Evolutionary conservation across 2,797 vertebrate species (phyloP), one percentile per base, ranked within the genome.

Genomic region (Anas bernieri): DNA sequence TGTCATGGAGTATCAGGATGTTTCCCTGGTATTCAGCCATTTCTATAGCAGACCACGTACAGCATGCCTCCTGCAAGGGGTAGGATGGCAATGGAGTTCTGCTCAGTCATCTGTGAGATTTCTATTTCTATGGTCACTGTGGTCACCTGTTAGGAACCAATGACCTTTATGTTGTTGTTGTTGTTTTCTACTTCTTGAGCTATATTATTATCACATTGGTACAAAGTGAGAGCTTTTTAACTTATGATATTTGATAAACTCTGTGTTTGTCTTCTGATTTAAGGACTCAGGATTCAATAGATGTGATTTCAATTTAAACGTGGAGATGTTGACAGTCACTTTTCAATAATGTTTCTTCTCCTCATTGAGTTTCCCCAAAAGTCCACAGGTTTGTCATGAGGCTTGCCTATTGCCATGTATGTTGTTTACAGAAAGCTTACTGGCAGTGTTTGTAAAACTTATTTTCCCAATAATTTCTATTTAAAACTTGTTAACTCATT

Each of bases 391-490:
- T 82, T 73, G 11, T 55, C 45, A 28, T 45, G 20, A 22, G 82
- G 7, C 10, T 67, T 88, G 63, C 76, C 30, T 54, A 37, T 26
- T 46, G 31, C 25, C 28, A 31, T 67, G 16, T 45, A 83, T 66
- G 23, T 13, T 93, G n/a, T 61, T 66, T 62, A 48, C 86, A 82
- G 90, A 94, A 91, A 86, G 59, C 23, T 37, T 35, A n/a, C 41
- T 63, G 5, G 11, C 56, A 20, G 30, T 74, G 61, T 86, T 74
- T 64, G 52, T 33, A 93, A 84, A 86, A 46, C 28, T 77, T 21
- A 68, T 95, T 94, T 91, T 30, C n/a, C 62, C 13, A 90, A 48
- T 75, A 74, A 94, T 93, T 83, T 88, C 14, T 63, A 89, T 59
- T 79, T 78, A 79, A 94, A 84, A 84, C 48, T 22, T 87, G 17